Evolutionary conservation across 2,888 invertebrate genomes (phyloP).

Genomic region (Brachyptera putata): DNA sequence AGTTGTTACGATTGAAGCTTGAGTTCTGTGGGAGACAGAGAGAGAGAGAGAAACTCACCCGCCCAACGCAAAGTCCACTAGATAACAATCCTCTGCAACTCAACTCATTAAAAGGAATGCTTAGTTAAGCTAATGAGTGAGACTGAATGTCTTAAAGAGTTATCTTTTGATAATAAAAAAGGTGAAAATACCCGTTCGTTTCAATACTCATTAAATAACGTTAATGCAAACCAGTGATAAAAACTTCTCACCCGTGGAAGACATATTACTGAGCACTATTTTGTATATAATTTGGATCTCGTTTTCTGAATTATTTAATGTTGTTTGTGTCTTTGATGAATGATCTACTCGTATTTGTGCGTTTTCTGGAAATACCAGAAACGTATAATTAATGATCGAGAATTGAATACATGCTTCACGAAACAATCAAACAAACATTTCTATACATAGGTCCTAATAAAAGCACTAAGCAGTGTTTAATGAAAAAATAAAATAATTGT

Average conservation of each 20-base stretch:
- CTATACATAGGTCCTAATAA: too few relatives aligned
- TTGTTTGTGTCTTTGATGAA: too few relatives aligned
- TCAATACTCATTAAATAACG: not conserved
- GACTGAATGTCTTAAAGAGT: conserved; percentile 8
- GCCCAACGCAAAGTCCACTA: not conserved
- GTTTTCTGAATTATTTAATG: not conserved
- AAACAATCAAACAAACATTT: too few relatives aligned
- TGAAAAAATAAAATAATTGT: too few relatives aligned
- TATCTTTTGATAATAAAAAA: conserved; percentile 4
- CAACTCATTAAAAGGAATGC: conserved; percentile 14
- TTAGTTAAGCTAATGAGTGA: conserved; percentile 20
- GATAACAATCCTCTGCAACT: conserved; percentile 1
- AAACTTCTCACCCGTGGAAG: conserved; percentile 16
- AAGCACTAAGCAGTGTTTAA: too few relatives aligned
- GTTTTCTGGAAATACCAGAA: too few relatives aligned
- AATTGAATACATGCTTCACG: too few relatives aligned
- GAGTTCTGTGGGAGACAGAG: too few relatives aligned
- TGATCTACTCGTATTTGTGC: too few relatives aligned
- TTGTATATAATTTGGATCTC: not conserved
- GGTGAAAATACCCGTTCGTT: conserved; percentile 22
- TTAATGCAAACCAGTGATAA: not conserved
- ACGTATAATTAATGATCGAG: too few relatives aligned
- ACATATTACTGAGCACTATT: not conserved
- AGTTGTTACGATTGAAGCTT: not conserved
- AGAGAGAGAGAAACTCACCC: too few relatives aligned